Evolutionary conservation across 2,888 invertebrate species (phyloP), one percentile per base, ranked within the genome.

Genomic region (Teleiodes luculella): DNA sequence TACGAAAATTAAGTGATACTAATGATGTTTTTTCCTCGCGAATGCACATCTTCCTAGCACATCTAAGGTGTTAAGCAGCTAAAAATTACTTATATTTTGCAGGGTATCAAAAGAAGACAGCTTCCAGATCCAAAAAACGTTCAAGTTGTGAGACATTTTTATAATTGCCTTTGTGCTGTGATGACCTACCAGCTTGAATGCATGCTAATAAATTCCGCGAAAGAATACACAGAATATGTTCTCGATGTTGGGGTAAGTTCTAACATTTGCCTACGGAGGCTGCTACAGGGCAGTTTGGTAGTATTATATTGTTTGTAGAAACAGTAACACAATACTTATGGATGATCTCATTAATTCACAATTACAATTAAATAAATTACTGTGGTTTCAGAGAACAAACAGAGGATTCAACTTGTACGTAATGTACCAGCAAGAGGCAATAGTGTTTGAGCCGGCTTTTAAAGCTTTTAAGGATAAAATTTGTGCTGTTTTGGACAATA

Each of bases 121-220:
- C 88, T 96, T 53, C 95, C 95, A 0, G 92, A 92, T 59, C 90
- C 92, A 0, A 88, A 91, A 47, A 93, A 94, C 61, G 91, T 90
- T 13, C 90, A 90, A n/a, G 91, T 92, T 74, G 92, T 95, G 77
- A 92, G 91, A 64, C 92, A 93, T 45, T 97, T 97, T 79, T 97
- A 95, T 76, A 95, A 97, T 76, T 95, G 96, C 66, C 92, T 97
- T 1, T 94, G 95, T 0, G 94, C 94, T 24, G 89, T 97, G 39
- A 98, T 98, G 98, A 95, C 96, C 0, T 94, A 94, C 66, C 96
- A 97, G 68, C 85, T 98, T 54, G 96, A 97, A 77, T 92, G 92
- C 16, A 79, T 97, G 31, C 95, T 96, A 62, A 86, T 96, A 37
- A 92, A 94, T 65, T 97, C 97, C 4, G 91, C 97, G 68, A 86